phyloP scores from a whole-genome alignment of 2,113 vertebrate species.

The Odocoileus virginianus region DNA sequence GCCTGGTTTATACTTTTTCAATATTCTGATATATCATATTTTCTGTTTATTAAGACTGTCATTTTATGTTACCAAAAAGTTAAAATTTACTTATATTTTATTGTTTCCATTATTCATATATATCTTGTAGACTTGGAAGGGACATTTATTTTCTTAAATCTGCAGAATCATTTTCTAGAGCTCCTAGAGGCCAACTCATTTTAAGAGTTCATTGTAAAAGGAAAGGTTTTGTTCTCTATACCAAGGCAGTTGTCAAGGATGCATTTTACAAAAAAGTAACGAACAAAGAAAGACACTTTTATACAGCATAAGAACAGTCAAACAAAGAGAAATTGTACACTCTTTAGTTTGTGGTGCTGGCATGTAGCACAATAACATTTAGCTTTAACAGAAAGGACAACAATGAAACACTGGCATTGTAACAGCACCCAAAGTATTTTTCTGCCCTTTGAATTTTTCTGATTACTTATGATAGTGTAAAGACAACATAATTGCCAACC shows the following conservation, averaged over 20 bases:
- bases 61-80: background rate
- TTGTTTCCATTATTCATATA: background rate
- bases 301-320: background rate
- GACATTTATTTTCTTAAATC: background rate
- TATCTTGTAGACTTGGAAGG: background rate
- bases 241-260: background rate
- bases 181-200: background rate
- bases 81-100: background rate
- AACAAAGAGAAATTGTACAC: constrained; percentile 1
- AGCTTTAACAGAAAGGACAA: constrained; percentile 27
- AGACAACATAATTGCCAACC: background rate
- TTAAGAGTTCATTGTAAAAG: background rate
- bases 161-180: background rate
- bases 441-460: background rate
- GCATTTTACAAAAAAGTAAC: background rate
- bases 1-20: background rate
- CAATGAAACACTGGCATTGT: background rate
- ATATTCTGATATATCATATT: background rate
- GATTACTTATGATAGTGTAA: background rate
- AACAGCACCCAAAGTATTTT: background rate
- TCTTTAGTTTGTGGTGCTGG: fast-evolving
- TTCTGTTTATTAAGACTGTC: background rate
- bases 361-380: background rate
- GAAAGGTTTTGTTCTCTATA: background rate
- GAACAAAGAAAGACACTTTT: background rate